Evolutionary conservation across 35 echinoderm and acorn worm genomes (phyloP).

Genomic region (Strongylocentrotus purpuratus): DNA sequence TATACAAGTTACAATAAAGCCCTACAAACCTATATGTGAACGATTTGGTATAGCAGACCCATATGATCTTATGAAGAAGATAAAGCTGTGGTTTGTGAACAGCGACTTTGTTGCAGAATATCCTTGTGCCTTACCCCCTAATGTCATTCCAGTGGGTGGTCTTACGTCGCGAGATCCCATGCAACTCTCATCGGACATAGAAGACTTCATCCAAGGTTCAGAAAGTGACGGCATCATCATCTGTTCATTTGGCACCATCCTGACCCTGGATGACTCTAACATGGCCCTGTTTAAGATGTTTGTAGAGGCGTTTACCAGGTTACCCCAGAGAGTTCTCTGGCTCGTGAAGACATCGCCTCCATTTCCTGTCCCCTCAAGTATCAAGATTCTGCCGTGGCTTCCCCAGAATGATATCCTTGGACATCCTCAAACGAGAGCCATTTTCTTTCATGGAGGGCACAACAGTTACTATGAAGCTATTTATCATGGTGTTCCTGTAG

Average conservation of each 20-base stretch:
- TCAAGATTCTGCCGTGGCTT: conserved; percentile 4
- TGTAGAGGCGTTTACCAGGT: background rate
- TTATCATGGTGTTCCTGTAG: conserved; percentile 38
- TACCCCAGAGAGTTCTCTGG: conserved; percentile 35
- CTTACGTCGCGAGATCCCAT: background rate
- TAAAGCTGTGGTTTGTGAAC: conserved; percentile 39
- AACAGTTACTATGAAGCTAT: conserved; percentile 41
- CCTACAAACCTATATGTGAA: background rate
- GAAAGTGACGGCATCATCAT: background rate
- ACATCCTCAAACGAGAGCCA: conserved; percentile 29
- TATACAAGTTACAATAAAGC: background rate
- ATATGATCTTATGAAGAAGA: background rate
- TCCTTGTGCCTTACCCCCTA: conserved; percentile 22
- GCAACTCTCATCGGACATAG: conserved; percentile 13
- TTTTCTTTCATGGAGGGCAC: conserved; percentile 40
- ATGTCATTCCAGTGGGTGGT: conserved; percentile 32
- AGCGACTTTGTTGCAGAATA: conserved; percentile 36
- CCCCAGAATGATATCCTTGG: background rate
- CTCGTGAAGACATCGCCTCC: background rate
- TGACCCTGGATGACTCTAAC: background rate
- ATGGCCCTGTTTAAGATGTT: background rate
- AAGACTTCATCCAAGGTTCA: conserved; percentile 23
- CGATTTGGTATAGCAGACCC: background rate
- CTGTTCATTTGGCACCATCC: conserved; percentile 2
- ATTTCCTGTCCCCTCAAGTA: background rate